A percentile compares a stretch with the other conserved stretches of the same genome.
Conservation (phyloP, 1,140 invertebrate genomes). For the Sycobia sp. region DNA sequence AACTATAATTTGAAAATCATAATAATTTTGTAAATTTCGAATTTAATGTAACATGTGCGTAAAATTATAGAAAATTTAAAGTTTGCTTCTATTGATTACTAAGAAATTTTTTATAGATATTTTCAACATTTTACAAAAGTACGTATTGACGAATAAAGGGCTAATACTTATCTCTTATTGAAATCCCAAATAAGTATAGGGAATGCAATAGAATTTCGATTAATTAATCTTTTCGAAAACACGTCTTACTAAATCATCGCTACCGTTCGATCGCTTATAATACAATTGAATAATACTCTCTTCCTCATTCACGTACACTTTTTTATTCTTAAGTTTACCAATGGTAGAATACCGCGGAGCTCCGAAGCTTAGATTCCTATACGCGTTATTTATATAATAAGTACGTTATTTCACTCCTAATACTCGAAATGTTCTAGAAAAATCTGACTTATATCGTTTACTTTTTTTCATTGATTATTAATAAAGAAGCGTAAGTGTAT, state of each 20-base stretch:
- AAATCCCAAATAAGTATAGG: too few species aligned
- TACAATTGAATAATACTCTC: conserved; percentile 14
- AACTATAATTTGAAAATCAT: too few species aligned
- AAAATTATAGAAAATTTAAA: too few species aligned
- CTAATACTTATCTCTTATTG: too few species aligned
- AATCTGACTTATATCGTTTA: conserved; percentile 21
- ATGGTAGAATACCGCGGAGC: background rate
- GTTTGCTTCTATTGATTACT: too few species aligned
- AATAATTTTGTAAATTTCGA: too few species aligned
- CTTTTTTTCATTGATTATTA: conserved; percentile 15
- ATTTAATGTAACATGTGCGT: too few species aligned
- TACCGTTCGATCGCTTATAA: background rate
- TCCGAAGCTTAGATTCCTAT: conserved; percentile 10
- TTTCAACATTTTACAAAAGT: too few species aligned
- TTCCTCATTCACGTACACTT: background rate
- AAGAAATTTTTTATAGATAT: too few species aligned
- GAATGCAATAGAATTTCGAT: conserved; percentile 4
- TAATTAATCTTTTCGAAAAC: background rate
- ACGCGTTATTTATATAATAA: too few species aligned
- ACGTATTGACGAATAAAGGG: too few species aligned
- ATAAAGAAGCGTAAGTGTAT: conserved; percentile 26
- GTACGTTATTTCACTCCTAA: conserved; percentile 22
- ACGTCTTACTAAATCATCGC: background rate
- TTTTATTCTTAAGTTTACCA: background rate
- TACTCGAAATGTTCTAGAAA: conserved; percentile 29